phyloP scores from a whole-genome alignment of 1,140 invertebrate species.

The Lethrus apterus region DNA sequence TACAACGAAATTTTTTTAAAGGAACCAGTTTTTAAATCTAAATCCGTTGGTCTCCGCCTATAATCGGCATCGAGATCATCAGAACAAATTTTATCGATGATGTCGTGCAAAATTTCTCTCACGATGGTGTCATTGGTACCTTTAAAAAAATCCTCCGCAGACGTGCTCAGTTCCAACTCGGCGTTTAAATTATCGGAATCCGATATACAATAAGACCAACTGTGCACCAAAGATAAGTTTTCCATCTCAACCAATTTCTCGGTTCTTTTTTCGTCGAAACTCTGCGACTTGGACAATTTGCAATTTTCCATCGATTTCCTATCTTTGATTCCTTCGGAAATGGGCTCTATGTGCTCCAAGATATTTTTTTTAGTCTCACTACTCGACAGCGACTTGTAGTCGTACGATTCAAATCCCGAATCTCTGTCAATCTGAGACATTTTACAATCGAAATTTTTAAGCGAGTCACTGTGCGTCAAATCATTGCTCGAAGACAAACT shows the following conservation, averaged over 20 bases:
- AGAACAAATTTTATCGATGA: slow-evolving; percentile 34
- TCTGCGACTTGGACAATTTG: slow-evolving; percentile 40
- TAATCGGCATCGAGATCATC: slow-evolving; percentile 5
- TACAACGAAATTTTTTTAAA: slow-evolving; percentile 49
- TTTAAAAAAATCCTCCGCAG: slow-evolving; percentile 39
- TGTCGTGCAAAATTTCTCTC: slow-evolving; percentile 30
- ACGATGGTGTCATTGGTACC: slow-evolving; percentile 27
- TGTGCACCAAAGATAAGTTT: slow-evolving; percentile 34
- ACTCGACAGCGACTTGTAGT: no score
- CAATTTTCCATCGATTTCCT: slow-evolving; percentile 28
- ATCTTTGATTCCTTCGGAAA: slow-evolving; percentile 33
- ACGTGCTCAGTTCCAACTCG: slow-evolving; percentile 34
- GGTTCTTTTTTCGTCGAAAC: slow-evolving; percentile 37
- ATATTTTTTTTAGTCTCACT: slow-evolving; percentile 7
- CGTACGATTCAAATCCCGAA: slow-evolving; percentile 29
- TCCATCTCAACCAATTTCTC: slow-evolving; percentile 27
- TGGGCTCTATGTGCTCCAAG: slow-evolving; percentile 34
- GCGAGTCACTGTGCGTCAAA: slow-evolving; percentile 22
- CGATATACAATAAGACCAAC: slow-evolving; percentile 37
- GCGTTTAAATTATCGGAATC: slow-evolving; percentile 30
- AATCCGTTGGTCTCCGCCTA: slow-evolving; percentile 25
- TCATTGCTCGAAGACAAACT: slow-evolving; percentile 35
- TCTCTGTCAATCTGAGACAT: no score
- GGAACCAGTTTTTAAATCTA: slow-evolving; percentile 16
- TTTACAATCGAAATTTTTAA: no score